A percentile compares a stretch with the other conserved stretches of the same genome.
Evolutionary conservation across 2,113 vertebrate species (phyloP).

Genomic region (Synchiropus splendidus): DNA sequence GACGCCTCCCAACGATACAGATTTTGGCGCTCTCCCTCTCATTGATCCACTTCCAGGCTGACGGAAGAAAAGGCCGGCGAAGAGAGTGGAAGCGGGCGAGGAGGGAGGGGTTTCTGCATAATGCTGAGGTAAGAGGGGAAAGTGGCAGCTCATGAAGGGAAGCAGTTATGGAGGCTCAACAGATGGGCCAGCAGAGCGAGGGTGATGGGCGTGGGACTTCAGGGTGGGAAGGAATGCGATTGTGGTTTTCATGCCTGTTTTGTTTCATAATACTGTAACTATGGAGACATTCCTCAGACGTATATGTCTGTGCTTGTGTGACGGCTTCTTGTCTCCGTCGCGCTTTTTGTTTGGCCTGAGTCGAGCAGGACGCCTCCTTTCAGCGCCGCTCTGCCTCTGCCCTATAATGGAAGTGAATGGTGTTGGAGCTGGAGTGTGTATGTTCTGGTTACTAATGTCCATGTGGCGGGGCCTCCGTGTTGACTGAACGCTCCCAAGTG

Average conservation of each 20-base stretch:
- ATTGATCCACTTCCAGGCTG: conserved; percentile 30
- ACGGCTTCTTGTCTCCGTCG: conserved; percentile 32
- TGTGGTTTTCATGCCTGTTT: conserved; percentile 46
- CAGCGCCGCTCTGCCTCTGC: conserved; percentile 7
- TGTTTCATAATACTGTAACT: conserved; percentile 56
- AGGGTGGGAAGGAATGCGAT: conserved; percentile 47
- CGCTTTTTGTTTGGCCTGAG: neutral
- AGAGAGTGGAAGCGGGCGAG: conserved; percentile 11
- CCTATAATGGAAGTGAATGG: conserved; percentile 27
- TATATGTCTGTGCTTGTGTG: conserved; percentile 37
- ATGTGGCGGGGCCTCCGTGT: conserved; percentile 29
- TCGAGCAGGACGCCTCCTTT: too few species aligned
- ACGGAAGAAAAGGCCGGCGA: conserved; percentile 31
- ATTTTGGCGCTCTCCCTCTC: conserved; percentile 5
- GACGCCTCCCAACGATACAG: conserved; percentile 28
- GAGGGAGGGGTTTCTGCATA: conserved; percentile 8
- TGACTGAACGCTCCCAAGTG: conserved; percentile 4
- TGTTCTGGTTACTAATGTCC: conserved; percentile 41
- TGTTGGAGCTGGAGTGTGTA: conserved; percentile 34
- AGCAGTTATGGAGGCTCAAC: conserved; percentile 43
- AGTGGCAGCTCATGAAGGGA: conserved; percentile 39
- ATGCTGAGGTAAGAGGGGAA: conserved; percentile 32
- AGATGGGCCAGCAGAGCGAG: conserved; percentile 34
- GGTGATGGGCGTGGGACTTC: conserved; percentile 32
- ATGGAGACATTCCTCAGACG: conserved; percentile 42